Conservation (phyloP, 2,797 vertebrate genomes). For the Rousettus madagascariensis region DNA sequence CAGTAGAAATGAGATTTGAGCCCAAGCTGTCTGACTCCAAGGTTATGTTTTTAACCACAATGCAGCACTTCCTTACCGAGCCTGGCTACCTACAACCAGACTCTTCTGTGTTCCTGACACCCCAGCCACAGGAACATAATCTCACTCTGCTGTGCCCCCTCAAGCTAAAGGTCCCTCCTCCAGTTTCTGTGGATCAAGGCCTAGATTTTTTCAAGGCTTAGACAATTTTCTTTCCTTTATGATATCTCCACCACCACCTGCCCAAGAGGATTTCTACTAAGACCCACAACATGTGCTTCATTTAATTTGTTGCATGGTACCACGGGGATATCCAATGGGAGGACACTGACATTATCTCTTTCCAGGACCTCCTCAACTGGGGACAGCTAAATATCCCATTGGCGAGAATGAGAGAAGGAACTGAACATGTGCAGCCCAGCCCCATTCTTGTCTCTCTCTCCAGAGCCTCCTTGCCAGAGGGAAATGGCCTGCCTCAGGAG, state of each 20-base stretch:
- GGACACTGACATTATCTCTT: neutral
- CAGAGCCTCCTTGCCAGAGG: neutral
- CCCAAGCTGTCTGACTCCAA: neutral
- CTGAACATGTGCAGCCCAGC: neutral
- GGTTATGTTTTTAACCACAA: neutral
- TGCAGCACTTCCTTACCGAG: neutral
- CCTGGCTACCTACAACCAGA: neutral
- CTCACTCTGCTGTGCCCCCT: neutral
- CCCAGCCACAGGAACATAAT: neutral
- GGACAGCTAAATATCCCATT: neutral
- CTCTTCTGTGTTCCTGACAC: neutral
- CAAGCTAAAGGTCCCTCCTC: neutral
- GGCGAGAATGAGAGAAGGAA: neutral
- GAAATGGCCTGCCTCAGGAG: neutral
- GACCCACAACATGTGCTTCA: neutral
- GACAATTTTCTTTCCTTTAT: neutral
- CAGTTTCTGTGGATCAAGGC: neutral
- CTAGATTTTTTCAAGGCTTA: neutral
- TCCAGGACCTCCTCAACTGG: neutral
- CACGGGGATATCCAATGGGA: neutral
- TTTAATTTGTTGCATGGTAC: neutral
- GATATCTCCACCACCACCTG: neutral
- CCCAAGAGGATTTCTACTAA: neutral
- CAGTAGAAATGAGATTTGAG: neutral
- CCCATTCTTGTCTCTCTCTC: neutral